A percentile compares a stretch with the other conserved stretches of the same genome.
Evolutionary conservation across 2,888 invertebrate species (phyloP).

Genomic region (Philaethria dido): DNA sequence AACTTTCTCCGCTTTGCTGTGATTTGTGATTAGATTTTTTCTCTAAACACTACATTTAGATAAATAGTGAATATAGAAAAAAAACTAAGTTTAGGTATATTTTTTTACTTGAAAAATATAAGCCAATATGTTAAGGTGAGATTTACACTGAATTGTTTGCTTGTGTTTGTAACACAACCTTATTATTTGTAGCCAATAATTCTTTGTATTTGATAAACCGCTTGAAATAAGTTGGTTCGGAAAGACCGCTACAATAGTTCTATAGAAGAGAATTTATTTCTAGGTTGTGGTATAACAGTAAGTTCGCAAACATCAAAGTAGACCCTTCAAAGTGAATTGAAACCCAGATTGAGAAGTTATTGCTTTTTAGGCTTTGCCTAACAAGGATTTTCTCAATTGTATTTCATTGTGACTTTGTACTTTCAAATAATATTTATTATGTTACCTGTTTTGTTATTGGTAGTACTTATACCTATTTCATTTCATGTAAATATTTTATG

Average conservation of each 20-base stretch:
- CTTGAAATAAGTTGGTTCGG: constrained; percentile 37
- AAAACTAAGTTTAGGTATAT: no score
- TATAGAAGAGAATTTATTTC: constrained; percentile 29
- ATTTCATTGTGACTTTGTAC: constrained; percentile 7
- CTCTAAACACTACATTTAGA: no score
- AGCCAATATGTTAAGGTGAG: neutral
- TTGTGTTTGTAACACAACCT: neutral
- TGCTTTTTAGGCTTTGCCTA: constrained; percentile 17
- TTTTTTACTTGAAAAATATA: no score
- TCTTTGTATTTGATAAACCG: constrained; percentile 37
- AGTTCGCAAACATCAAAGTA: constrained; percentile 29
- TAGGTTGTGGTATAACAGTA: constrained; percentile 22
- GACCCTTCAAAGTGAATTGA: constrained; percentile 29
- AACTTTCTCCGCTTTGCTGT: no score
- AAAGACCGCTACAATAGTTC: constrained; percentile 26
- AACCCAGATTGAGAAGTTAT: constrained; percentile 23
- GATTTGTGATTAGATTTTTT: no score
- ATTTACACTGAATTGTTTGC: neutral
- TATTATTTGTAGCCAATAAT: constrained; percentile 38
- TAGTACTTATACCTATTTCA: neutral
- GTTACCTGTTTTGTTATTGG: neutral
- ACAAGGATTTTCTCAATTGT: constrained; percentile 7
- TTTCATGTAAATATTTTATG: neutral
- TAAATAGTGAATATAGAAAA: no score
- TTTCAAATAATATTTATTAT: neutral